These are phyloP conservation scores for Catalaphyllia jardinei DNA, from an alignment of 64 coral and sea anemone species.

Conservation along the genomic window DNA sequence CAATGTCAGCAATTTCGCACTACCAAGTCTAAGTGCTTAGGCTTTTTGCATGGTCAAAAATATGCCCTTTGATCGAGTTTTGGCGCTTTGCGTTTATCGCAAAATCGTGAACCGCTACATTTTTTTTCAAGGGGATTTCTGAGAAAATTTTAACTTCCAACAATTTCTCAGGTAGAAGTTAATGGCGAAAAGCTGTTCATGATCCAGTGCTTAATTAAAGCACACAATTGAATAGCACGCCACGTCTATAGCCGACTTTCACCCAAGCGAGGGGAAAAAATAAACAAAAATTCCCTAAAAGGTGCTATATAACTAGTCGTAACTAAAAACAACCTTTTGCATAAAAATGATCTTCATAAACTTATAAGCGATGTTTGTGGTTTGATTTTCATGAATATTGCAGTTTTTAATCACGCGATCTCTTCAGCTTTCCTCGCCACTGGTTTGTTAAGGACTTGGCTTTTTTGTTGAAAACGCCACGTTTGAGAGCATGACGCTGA, in stretches of 20 bases:
- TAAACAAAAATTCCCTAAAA: neutral
- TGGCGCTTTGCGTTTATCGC: neutral
- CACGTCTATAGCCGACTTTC: neutral
- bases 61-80: neutral
- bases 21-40: too few species aligned
- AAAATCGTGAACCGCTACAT: too few species aligned
- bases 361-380: too few species aligned
- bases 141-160: too few species aligned
- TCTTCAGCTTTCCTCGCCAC: neutral
- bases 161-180: neutral
- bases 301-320: neutral
- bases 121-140: too few species aligned
- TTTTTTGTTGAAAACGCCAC: conserved; percentile 16
- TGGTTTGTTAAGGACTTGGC: neutral
- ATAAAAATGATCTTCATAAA: too few species aligned
- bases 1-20: too few species aligned
- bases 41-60: too few species aligned
- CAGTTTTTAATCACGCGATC: neutral
- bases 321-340: neutral
- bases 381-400: neutral
- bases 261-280: neutral
- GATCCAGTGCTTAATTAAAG: neutral
- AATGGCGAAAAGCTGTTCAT: neutral
- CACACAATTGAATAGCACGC: neutral
- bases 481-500: conserved; percentile 26